A percentile compares a stretch with the other conserved stretches of the same genome.
phyloP scores from a whole-genome alignment of 2,113 vertebrate species.

The Peromyscus californicus region DNA sequence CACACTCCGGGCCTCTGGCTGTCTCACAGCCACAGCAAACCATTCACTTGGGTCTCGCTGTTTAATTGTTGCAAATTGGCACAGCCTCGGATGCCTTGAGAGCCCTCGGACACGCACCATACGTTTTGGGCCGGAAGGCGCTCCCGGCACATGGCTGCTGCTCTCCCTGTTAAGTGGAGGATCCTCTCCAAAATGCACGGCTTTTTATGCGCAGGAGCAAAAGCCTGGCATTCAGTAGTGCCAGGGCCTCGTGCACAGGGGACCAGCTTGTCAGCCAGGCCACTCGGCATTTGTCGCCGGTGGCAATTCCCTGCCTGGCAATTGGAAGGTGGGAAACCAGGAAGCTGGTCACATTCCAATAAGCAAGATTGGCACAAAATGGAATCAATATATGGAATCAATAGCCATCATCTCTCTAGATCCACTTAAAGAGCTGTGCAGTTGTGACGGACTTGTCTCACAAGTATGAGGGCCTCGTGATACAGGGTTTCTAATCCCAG shows the following conservation, averaged over 20 bases:
- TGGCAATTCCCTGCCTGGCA: not conserved
- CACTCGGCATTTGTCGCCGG: not conserved
- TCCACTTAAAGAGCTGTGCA: rapidly evolving
- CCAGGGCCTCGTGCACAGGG: not conserved
- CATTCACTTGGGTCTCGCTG: slow-evolving; percentile 58
- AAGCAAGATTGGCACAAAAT: not conserved
- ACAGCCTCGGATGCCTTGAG: not conserved
- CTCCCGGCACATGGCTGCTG: not conserved
- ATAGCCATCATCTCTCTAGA: not conserved
- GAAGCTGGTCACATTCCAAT: not conserved
- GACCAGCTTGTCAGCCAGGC: not conserved
- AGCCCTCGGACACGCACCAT: slow-evolving; percentile 65
- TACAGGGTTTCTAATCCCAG: not conserved
- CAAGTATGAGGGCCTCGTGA: not conserved
- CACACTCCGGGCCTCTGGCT: slow-evolving; percentile 51
- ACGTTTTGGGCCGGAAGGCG: slow-evolving; percentile 48
- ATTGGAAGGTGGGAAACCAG: not conserved
- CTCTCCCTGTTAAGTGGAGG: slow-evolving; percentile 67
- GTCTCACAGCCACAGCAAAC: not conserved
- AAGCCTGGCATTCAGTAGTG: not conserved
- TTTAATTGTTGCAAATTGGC: slow-evolving; percentile 76
- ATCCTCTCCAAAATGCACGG: slow-evolving; percentile 37
- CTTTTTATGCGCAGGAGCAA: slow-evolving; percentile 16
- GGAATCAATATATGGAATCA: not conserved
- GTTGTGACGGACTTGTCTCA: not conserved